Evolutionary conservation across 2,888 invertebrate species (phyloP), one percentile per base, ranked within the genome.

Genomic region (Trissonchulus latispiculum): DNA sequence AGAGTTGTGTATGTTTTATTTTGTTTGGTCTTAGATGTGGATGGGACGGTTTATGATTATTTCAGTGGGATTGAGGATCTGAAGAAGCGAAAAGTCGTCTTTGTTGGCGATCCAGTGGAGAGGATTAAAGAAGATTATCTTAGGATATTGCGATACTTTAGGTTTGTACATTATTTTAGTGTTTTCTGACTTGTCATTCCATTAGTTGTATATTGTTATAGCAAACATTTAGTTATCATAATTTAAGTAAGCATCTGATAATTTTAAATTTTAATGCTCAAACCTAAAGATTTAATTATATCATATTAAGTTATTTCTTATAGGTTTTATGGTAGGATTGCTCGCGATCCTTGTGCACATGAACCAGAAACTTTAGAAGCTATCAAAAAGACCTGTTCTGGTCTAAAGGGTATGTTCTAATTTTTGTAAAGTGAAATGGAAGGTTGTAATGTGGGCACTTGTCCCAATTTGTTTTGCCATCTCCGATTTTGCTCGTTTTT

Each of bases 41-140:
- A 97, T 86, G 99, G 99, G 1, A 90, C 89, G 0, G 88, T 99
- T 0, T 86, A 86, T 85, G 99, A 99, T 85, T 99, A 95, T 83
- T 99, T 96, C 82, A 91, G 89, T 86, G 99, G 99, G 0, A 90
- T 90, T 83, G 91, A 93, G 76, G 97, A 99, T 86, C 85, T 99
- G 72, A 86, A 89, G 81, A 88, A 90, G 0, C 87, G 87, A 76
- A 87, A 88, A 79, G 87, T 99, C 3, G 87, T 87, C n/a, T 99
- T 99, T 88, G 99, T 99, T 73, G 99, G 97, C 1, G 89, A 93
- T 83, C 88, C 96, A 2, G 88, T 86, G 75, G 87, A 87, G 28
- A 88, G 99, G 81, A 94, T 99, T 72, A 89, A 90, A 80, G 99
- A 99, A 85, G 99, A 99, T 85, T 99, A 90, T 84, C 87, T 99